phyloP scores from a whole-genome alignment of 2,888 invertebrate genomes.

The Lathronympha strigana region DNA sequence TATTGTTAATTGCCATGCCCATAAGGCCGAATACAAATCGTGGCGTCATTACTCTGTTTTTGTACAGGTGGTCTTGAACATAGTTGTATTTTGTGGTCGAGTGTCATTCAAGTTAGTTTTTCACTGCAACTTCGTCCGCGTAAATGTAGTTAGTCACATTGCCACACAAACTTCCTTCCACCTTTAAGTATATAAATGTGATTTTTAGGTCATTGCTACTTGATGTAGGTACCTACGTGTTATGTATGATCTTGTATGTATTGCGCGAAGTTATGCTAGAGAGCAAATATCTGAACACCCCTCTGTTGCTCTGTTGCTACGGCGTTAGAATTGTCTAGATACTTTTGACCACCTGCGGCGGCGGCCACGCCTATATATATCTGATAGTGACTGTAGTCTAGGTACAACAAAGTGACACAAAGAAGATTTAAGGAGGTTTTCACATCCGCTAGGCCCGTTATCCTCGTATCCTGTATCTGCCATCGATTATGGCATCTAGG shows the following conservation, averaged over 20 bases:
- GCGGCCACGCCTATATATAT: no score
- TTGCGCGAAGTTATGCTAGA: no score
- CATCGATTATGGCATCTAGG: slow-evolving; percentile 31
- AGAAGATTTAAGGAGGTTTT: slow-evolving; percentile 11
- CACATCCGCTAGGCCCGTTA: slow-evolving; percentile 38
- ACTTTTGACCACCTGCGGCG: no score
- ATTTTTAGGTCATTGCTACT: no score
- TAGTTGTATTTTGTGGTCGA: slow-evolving; percentile 13
- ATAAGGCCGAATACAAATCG: slow-evolving; percentile 16
- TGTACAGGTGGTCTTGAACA: slow-evolving; percentile 14
- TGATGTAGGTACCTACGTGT: no score
- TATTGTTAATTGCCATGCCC: slow-evolving; percentile 26
- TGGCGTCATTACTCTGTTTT: slow-evolving; percentile 16
- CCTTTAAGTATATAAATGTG: no score
- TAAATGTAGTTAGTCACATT: no score
- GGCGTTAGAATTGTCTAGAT: no score
- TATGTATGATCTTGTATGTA: no score
- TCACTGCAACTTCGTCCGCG: neutral
- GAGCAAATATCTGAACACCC: no score
- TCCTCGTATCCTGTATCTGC: slow-evolving; percentile 29
- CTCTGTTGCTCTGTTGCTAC: no score
- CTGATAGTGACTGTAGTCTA: neutral
- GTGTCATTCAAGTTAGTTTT: neutral
- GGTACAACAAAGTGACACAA: slow-evolving; percentile 3
- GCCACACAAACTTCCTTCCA: neutral